Conservation (phyloP, 2,797 vertebrate species). For the Lacerta viridis region DNA sequence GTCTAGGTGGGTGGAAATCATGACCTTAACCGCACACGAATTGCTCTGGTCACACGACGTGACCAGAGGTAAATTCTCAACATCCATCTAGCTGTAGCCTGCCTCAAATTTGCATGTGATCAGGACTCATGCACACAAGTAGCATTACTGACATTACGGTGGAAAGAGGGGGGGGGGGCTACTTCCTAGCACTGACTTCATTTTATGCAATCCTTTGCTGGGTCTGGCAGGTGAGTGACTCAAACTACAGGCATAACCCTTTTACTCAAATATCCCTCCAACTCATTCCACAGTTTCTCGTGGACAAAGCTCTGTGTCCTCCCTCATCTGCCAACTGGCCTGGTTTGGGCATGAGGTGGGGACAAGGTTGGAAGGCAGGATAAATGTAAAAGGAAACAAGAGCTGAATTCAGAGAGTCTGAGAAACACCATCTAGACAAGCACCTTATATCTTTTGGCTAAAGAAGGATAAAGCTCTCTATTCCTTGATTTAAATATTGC, state of each 20-base stretch:
- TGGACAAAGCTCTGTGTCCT: neutral
- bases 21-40: neutral
- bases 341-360: neutral
- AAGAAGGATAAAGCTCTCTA: neutral
- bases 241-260: neutral
- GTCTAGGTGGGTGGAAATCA: neutral
- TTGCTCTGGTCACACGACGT: neutral
- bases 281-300: neutral
- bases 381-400: neutral
- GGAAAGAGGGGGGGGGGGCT: neutral
- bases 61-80: neutral
- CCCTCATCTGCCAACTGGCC: neutral
- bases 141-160: constrained; percentile 10
- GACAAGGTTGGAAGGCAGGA: neutral
- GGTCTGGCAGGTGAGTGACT: neutral
- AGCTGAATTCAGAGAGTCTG: neutral
- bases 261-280: neutral
- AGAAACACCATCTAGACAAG: neutral
- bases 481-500: neutral
- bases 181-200: neutral
- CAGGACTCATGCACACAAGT: neutral
- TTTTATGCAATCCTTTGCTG: neutral
- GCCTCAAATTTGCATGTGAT: neutral
- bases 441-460: neutral
- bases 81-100: neutral